Evolutionary conservation across 2,888 invertebrate species (phyloP).

Genomic region (Polyommatus iphigenia): DNA sequence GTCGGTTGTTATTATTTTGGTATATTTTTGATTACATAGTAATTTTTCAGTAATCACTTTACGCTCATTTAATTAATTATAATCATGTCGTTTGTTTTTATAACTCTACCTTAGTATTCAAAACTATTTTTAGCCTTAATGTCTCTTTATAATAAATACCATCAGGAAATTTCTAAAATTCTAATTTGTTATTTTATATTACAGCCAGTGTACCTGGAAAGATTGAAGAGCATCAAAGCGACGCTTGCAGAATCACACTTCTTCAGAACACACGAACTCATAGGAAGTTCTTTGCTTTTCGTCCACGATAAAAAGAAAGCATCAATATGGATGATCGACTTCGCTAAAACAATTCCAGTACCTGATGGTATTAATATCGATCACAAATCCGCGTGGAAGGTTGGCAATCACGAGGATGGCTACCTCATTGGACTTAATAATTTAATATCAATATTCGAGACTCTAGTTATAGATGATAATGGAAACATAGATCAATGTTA

Average conservation of each 20-base stretch:
- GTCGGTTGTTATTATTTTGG: too few relatives aligned
- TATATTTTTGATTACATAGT: not conserved
- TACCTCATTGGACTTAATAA: constrained; percentile 96
- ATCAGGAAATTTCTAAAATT: not conserved
- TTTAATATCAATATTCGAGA: constrained; percentile 90
- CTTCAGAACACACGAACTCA: constrained; percentile 95
- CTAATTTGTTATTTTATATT: constrained; percentile 39
- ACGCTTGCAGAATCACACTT: constrained; percentile 93
- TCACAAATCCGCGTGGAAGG: constrained; percentile 93
- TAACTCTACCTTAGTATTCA: not conserved
- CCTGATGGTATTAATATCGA: constrained; percentile 87
- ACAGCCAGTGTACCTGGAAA: constrained; percentile 90
- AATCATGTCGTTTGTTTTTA: not conserved
- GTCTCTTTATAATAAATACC: not conserved
- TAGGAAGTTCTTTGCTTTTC: constrained; percentile 96
- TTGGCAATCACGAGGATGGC: constrained; percentile 98
- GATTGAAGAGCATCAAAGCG: constrained; percentile 90
- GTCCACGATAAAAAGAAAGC: constrained; percentile 95
- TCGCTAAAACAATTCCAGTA: constrained; percentile 94
- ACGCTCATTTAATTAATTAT: not conserved
- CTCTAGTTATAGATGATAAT: constrained; percentile 76
- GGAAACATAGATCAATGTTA: constrained; percentile 67
- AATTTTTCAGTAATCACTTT: too few relatives aligned
- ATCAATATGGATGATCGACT: constrained; percentile 98
- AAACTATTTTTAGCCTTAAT: not conserved